phyloP scores from a whole-genome alignment of 2,888 invertebrate genomes.

The Clanis bilineata region DNA sequence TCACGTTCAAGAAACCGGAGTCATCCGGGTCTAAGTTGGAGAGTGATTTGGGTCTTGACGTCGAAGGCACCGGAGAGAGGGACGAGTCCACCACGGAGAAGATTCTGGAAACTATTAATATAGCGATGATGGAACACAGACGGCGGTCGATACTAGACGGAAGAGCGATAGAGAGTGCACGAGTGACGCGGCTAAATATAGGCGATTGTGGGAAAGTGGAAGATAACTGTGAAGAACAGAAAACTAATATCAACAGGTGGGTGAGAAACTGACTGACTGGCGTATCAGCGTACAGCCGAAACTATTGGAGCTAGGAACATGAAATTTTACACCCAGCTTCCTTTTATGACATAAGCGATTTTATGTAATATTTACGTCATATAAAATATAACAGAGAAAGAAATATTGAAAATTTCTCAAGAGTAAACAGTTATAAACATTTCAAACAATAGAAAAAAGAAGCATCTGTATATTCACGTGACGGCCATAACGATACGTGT shows the following conservation, averaged over 20 bases:
- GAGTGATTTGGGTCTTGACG: not conserved
- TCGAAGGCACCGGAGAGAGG: conserved; percentile 24
- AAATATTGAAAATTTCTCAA: no score
- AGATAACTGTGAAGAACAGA: conserved; percentile 1
- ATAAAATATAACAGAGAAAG: no score
- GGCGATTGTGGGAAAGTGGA: conserved; percentile 3
- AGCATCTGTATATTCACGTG: no score
- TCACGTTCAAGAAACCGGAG: not conserved
- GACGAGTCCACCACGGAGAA: conserved; percentile 34
- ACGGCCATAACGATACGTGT: no score
- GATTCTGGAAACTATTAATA: conserved; percentile 58
- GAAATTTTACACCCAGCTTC: no score
- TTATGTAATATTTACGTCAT: no score
- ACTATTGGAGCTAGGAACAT: no score
- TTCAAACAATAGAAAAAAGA: no score
- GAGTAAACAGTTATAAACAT: no score
- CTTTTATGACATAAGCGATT: no score
- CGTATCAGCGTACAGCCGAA: no score
- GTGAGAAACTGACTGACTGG: no score
- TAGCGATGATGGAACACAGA: conserved; percentile 53
- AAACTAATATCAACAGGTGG: not conserved
- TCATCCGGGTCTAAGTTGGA: not conserved
- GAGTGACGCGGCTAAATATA: conserved; percentile 14
- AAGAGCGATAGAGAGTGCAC: conserved; percentile 15
- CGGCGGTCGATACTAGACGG: conserved; percentile 34